phyloP scores from a whole-genome alignment of 2,113 vertebrate genomes.

The Neotoma lepida region DNA sequence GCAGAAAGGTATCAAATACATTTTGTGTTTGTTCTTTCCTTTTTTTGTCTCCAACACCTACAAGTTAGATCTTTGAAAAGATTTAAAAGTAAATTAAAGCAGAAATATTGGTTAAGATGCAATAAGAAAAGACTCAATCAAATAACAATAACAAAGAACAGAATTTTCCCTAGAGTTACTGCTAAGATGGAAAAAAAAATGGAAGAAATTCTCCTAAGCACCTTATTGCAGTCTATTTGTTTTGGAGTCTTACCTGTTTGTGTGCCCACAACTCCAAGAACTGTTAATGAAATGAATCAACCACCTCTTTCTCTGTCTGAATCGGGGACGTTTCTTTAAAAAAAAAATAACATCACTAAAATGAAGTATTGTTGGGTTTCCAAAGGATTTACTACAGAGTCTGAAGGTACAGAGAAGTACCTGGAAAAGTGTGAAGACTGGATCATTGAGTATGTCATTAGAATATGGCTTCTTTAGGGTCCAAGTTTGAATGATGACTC shows the following conservation, averaged over 20 bases:
- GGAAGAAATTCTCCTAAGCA: not conserved
- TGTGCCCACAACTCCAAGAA: not conserved
- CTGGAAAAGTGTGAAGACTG: not conserved
- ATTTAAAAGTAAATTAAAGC: not conserved
- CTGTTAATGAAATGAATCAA: not conserved
- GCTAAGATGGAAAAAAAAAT: not conserved
- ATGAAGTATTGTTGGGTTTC: not conserved
- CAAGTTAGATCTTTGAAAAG: constrained; percentile 31
- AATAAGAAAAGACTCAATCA: not conserved
- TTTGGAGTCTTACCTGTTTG: not conserved
- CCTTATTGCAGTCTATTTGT: not conserved
- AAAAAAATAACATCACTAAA: not conserved
- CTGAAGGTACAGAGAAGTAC: not conserved
- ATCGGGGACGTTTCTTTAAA: not conserved
- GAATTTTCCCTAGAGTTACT: not conserved
- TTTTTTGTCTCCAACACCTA: not conserved
- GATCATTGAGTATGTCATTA: not conserved
- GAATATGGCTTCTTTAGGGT: not conserved
- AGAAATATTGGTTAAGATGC: not conserved
- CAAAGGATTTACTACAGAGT: not conserved
- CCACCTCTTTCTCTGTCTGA: not conserved
- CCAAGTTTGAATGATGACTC: not conserved
- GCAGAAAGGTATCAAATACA: not conserved
- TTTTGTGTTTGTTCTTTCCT: not conserved
- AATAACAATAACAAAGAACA: not conserved